These are phyloP conservation scores for Macrochelys suwanniensis DNA, from an alignment of 2,797 vertebrate species.

Conservation along the genomic window DNA sequence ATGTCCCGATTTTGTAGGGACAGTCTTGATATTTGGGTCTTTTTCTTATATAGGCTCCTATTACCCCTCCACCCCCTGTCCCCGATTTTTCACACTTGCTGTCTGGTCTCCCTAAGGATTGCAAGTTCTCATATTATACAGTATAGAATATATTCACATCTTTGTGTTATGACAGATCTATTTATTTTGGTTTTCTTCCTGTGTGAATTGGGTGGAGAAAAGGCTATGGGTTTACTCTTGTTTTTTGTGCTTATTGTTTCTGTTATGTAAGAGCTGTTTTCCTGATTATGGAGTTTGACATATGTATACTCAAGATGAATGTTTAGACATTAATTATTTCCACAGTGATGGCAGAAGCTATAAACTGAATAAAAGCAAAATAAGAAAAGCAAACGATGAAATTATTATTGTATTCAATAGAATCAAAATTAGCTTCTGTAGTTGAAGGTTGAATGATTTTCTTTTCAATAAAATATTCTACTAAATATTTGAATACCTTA, in stretches of 20 bases:
- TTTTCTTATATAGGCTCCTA: too few relatives aligned
- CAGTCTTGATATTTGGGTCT: too few relatives aligned
- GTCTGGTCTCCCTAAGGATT: background rate
- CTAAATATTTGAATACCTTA: background rate
- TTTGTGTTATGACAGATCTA: background rate
- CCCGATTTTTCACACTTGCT: too few relatives aligned
- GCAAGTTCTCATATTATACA: background rate
- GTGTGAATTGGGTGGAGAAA: background rate
- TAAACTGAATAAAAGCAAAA: background rate
- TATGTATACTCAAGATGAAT: constrained; percentile 22
- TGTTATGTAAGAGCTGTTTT: background rate
- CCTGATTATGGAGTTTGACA: constrained; percentile 16
- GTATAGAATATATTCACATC: background rate
- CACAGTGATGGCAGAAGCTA: background rate
- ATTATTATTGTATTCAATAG: background rate
- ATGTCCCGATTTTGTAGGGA: too few relatives aligned
- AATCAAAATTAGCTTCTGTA: background rate
- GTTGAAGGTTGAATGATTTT: background rate
- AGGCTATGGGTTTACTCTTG: background rate
- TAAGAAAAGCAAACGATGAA: background rate
- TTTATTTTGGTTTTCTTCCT: background rate
- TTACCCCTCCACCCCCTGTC: too few relatives aligned
- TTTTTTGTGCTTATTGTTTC: constrained; percentile 29
- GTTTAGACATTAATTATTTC: constrained; percentile 21
- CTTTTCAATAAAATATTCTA: background rate